Base-by-base conservation (phyloP, 2,888 invertebrate species). In the Flexamia atlantica region DNA sequence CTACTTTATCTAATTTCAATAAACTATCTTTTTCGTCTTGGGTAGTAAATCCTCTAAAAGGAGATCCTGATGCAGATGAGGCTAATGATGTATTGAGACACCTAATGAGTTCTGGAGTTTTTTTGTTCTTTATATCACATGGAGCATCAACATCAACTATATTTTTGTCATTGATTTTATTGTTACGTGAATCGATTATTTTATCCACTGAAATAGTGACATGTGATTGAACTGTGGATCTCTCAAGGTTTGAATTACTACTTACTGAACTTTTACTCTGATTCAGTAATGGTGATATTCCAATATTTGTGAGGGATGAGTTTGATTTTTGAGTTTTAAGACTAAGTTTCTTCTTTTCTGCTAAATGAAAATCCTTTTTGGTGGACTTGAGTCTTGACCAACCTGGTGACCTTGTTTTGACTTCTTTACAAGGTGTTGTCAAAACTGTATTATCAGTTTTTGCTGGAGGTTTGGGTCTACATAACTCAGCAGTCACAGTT, bases 291-390 rank as follows among this genome's bases (percentile, higher is more conserved):
- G 76, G 46, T 50, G 76, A 46, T 23, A 40, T 46, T 25, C 40
- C 46, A 76, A 20, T 42, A 76, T 23, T 76, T 23, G 76, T 14
- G 5, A 76, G 12, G 17, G 76, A 46, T 20, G 79, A 79, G 32
- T 30, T 53, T 14, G 53, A 79, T 30, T 76, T 74, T 28, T 30
- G 14, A 0, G 46, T 76, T 50, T 76, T 76, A 3, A 79, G 23
- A 20, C 20, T 53, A n/a, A 79, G 79, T 36, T 79, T 79, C 36
- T 79, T 79, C 23, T 36, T 79, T 2, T 79, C 79, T 20, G 79
- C 53, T n/a, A 79, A n/a, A 32, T 79, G 53, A 36, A 79, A 79
- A 14, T 79, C 79, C 50, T 79, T 79, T 50, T 79, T 79, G 4
- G 79, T 79, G 12, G 30, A 36, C 20, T 50, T 79, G 14, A 79